Evolutionary conservation across 2,797 vertebrate species (phyloP).

Genomic region (Phalanger gymnotis): DNA sequence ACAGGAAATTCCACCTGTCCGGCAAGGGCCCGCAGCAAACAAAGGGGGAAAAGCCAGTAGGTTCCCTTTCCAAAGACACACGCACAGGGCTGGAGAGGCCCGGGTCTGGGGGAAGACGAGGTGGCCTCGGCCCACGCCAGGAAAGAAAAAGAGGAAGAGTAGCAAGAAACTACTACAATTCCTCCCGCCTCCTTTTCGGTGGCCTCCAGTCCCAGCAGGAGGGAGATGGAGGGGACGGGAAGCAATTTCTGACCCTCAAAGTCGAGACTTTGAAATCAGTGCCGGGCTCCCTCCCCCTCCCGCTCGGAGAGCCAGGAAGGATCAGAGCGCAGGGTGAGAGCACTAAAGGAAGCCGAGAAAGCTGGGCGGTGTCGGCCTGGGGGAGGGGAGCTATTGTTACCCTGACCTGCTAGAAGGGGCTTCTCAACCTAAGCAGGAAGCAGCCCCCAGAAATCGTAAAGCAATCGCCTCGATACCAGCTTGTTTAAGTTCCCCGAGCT

Average conservation of each 20-base stretch:
- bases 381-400: neutral
- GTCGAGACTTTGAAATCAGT: neutral
- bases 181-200: neutral
- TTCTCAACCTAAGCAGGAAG: neutral
- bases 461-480: neutral
- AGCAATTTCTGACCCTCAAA: neutral
- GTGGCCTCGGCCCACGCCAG: too few species aligned
- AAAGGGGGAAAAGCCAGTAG: neutral
- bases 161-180: neutral
- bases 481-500: neutral
- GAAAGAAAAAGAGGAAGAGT: neutral
- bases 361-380: neutral
- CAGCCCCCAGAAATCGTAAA: neutral
- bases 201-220: neutral
- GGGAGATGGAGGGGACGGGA: neutral
- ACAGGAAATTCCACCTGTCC: conserved; percentile 78
- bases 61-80: neutral
- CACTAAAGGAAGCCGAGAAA: neutral
- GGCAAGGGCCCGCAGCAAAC: conserved; percentile 7
- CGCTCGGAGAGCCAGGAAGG: neutral
- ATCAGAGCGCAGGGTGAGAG: neutral
- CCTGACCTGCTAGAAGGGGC: neutral
- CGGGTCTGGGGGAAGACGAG: too few species aligned
- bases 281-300: neutral
- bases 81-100: neutral